Base-by-base conservation (phyloP, 2,888 invertebrate genomes). In the Phaonia tiefii region DNA sequence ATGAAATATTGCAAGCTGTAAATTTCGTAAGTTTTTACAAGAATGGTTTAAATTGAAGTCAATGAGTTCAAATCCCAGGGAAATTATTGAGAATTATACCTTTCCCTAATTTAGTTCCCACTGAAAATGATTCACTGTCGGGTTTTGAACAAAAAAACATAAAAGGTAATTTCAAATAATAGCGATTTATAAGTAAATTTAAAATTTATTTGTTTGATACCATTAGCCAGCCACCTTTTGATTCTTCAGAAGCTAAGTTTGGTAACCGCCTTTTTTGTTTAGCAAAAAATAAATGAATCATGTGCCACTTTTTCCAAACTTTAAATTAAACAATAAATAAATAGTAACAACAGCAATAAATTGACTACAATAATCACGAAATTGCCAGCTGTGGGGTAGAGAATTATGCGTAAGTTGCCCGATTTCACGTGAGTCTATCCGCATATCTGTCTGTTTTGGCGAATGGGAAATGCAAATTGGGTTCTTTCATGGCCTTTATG, bases 1-100 rank as follows among this genome's bases (percentile, higher is more conserved):
- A 75, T 71, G 78, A 81, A 71, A 75, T 73, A 81, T 78, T 78
- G 81, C 81, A 81, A 81, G 54, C 74, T 74, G 15, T 69, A 20
- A 4, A 11, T n/a, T n/a, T n/a, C n/a, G n/a, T n/a, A n/a, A n/a
- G n/a, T n/a, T n/a, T n/a, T n/a, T n/a, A n/a, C n/a, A n/a, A n/a
- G n/a, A n/a, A n/a, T n/a, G n/a, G n/a, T n/a, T n/a, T n/a, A n/a
- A n/a, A n/a, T n/a, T n/a, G n/a, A n/a, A n/a, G n/a, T n/a, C n/a
- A n/a, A n/a, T n/a, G n/a, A n/a, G n/a, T n/a, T n/a, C n/a, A n/a
- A n/a, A n/a, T n/a, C n/a, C n/a, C n/a, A n/a, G n/a, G n/a, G n/a
- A n/a, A 51, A n/a, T 46, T 51, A 26, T 26, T 49, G 20, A 10
- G 42, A 42, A 42, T 42, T n/a, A n/a, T n/a, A n/a, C 42, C 2